Percentiles rank a stretch among this genome's conserved stretches.
These are phyloP conservation scores for Timandra comae DNA, from an alignment of 2,888 invertebrate genomes.

Conservation along the genomic window DNA sequence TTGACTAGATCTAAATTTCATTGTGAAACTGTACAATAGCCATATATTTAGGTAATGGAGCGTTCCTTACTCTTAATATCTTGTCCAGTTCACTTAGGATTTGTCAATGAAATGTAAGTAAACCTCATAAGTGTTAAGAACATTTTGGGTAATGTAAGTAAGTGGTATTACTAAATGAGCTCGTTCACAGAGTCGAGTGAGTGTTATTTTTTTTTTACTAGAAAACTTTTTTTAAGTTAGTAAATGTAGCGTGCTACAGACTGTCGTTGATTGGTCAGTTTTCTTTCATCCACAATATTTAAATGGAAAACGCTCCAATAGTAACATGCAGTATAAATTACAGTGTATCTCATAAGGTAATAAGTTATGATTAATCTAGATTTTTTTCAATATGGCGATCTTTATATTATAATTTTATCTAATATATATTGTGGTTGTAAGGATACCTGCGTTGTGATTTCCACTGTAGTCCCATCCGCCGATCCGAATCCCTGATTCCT, in stretches of 20 bases:
- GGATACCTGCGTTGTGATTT: conserved; percentile 78
- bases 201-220: conserved; percentile 69
- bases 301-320: conserved; percentile 66
- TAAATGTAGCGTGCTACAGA: conserved; percentile 70
- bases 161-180: conserved; percentile 70
- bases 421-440: conserved; percentile 85
- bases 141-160: conserved; percentile 72
- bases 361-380: conserved; percentile 75
- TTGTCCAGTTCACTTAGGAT: conserved; percentile 58
- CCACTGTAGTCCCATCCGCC: conserved; percentile 58
- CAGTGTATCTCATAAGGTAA: conserved; percentile 75
- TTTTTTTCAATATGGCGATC: conserved; percentile 78
- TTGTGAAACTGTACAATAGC: conserved; percentile 73
- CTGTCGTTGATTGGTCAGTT: conserved; percentile 70
- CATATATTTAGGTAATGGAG: conserved; percentile 70
- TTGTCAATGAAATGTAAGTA: conserved; percentile 66
- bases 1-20: conserved; percentile 75
- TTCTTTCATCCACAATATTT: conserved; percentile 78
- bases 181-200: conserved; percentile 67
- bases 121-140: conserved; percentile 70
- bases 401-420: conserved; percentile 79
- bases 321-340: conserved; percentile 72
- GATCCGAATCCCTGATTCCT: conserved; percentile 50
- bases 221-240: conserved; percentile 68
- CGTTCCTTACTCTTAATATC: conserved; percentile 60